phyloP scores from a whole-genome alignment of 2,888 invertebrate genomes.

The Deilephila porcellus region DNA sequence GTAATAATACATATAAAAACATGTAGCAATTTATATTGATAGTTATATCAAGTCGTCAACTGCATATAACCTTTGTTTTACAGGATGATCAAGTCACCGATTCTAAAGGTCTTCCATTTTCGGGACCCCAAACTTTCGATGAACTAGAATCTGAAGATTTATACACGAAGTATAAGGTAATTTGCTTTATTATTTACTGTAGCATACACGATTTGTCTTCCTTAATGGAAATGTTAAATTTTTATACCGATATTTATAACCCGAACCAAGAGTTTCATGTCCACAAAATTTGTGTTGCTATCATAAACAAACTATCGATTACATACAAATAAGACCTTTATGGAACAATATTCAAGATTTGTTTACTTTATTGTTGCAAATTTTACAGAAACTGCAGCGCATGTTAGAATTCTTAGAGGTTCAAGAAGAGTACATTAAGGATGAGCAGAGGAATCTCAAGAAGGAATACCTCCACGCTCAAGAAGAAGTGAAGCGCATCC shows the following conservation, averaged over 20 bases:
- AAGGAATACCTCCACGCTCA: slow-evolving; percentile 99
- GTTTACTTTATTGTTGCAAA: background rate
- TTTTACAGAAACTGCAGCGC: slow-evolving; percentile 93
- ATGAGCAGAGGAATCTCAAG: slow-evolving; percentile 99
- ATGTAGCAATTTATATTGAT: background rate
- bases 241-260: background rate
- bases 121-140: slow-evolving; percentile 89
- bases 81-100: slow-evolving; percentile 88
- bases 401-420: slow-evolving; percentile 99
- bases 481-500: slow-evolving; percentile 98
- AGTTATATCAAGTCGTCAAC: background rate
- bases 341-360: background rate
- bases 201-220: no score
- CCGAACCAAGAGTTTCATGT: background rate
- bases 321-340: no score
- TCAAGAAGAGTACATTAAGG: slow-evolving; percentile 99
- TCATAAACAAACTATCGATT: background rate
- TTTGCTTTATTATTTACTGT: background rate
- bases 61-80: slow-evolving; percentile 42
- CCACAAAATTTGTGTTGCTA: slow-evolving; percentile 27
- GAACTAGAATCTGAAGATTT: slow-evolving; percentile 96
- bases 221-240: background rate
- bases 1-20: slow-evolving; percentile 72
- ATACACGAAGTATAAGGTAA: slow-evolving; percentile 97
- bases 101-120: slow-evolving; percentile 86